Evolutionary conservation across 2,888 invertebrate species (phyloP).

Genomic region (Alcis repandata): DNA sequence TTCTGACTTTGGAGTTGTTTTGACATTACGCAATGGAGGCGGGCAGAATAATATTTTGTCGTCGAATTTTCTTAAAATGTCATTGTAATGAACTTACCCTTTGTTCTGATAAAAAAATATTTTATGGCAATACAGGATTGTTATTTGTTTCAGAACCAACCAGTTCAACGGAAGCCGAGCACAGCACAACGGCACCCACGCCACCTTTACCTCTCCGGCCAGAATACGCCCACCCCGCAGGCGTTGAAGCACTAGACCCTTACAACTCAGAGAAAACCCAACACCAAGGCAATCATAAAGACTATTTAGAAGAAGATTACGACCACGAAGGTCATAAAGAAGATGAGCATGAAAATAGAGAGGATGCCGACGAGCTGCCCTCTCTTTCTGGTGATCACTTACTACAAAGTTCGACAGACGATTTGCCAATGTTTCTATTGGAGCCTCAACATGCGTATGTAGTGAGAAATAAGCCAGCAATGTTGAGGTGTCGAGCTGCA

Average conservation of each 20-base stretch:
- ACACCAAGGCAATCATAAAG: slow-evolving; percentile 72
- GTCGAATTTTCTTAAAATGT: neutral
- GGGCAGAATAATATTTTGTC: slow-evolving; percentile 2
- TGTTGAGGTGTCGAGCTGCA: slow-evolving; percentile 95
- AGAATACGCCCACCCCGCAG: slow-evolving; percentile 82
- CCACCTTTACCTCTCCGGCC: slow-evolving; percentile 77
- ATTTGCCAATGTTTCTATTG: slow-evolving; percentile 93
- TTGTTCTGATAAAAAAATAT: neutral
- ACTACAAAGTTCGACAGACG: slow-evolving; percentile 87
- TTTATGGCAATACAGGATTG: neutral
- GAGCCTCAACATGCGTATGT: slow-evolving; percentile 96
- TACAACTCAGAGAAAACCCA: slow-evolving; percentile 80
- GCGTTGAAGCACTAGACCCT: slow-evolving; percentile 81
- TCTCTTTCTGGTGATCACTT: slow-evolving; percentile 81
- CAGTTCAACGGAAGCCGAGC: slow-evolving; percentile 73
- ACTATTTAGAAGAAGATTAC: slow-evolving; percentile 83
- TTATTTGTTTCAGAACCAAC: slow-evolving; percentile 69
- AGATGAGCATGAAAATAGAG: slow-evolving; percentile 80
- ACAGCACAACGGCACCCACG: slow-evolving; percentile 67
- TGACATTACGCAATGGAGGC: slow-evolving; percentile 37
- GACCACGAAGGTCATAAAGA: slow-evolving; percentile 80
- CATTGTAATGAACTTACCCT: neutral
- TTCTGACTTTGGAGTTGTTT: slow-evolving; percentile 40
- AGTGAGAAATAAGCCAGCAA: slow-evolving; percentile 95
- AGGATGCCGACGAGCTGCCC: slow-evolving; percentile 81